Evolutionary conservation across 2,888 invertebrate species (phyloP).

Genomic region (Neoaliturus tenellus): DNA sequence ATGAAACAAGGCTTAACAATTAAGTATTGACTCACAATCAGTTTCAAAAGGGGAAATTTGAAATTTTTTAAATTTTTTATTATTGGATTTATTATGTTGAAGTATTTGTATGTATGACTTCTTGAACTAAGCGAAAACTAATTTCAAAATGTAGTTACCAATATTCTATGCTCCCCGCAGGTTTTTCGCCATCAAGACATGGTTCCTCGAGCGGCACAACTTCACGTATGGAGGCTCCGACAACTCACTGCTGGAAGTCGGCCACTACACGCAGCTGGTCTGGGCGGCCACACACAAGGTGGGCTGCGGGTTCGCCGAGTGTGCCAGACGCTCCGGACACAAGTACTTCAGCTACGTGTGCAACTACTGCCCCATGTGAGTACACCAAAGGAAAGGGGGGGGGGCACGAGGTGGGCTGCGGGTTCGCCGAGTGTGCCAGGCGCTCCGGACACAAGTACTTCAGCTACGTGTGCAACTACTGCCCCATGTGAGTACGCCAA

Average conservation of each 20-base stretch:
- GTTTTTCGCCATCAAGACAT: constrained; percentile 87
- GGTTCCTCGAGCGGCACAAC: constrained; percentile 85
- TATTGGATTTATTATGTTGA: too few species aligned
- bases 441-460: constrained; percentile 79
- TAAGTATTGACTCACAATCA: too few species aligned
- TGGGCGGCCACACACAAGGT: constrained; percentile 85
- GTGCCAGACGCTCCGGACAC: constrained; percentile 76
- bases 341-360: constrained; percentile 88
- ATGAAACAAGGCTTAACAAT: too few species aligned
- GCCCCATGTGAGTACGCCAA: constrained; percentile 90
- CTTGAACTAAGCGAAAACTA: too few species aligned
- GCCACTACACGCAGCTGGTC: constrained; percentile 90
- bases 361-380: constrained; percentile 90
- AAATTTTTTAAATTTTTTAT: too few species aligned
- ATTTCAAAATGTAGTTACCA: too few species aligned
- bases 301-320: constrained; percentile 85
- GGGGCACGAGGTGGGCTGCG: constrained; percentile 88
- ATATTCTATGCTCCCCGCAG: too few species aligned
- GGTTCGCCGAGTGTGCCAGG: constrained; percentile 80
- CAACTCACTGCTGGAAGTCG: constrained; percentile 79
- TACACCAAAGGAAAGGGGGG: too few species aligned
- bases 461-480: constrained; percentile 91
- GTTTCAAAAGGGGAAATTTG: too few species aligned
- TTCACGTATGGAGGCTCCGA: constrained; percentile 83
- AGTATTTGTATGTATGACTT: too few species aligned